Base-by-base conservation (phyloP, 92 coral and sea anemone species). In the Scolanthus callimorphus region DNA sequence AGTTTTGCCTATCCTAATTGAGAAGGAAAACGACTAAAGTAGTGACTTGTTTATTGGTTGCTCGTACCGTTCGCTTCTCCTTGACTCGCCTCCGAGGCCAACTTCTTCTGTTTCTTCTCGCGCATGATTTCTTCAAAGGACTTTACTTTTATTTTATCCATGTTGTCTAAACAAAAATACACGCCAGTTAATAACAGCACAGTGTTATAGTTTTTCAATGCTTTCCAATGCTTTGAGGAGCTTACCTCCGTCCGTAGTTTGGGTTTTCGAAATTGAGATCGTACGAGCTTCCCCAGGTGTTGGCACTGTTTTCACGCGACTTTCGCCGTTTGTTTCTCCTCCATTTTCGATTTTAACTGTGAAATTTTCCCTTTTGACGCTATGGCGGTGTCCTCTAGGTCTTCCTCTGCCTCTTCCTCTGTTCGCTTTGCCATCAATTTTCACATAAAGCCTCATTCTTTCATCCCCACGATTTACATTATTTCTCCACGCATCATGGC, bases 51-150 rank as follows among this genome's bases (percentile, higher is more conserved):
- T n/a, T n/a, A n/a, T n/a, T n/a, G n/a, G n/a, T 34, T 34, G 41
- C 41, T 6, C 15, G 41, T 34, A 6, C 15, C 41, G 41, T 6
- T 6, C 41, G 41, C 41, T 34, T 34, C 41, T 6, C 8, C 6
- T 34, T 15, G 41, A 6, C 15, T 6, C 15, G 41, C 41, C 15
- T 34, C 41, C 15, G 15, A 34, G 41, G 15, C 41, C 15, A 39
- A 20, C 11, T 38, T 39, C 49, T 65, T 73, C 51, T 19, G 57
- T 41, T 71, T 64, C 66, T 63, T 60, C 25, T 82, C 96, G 12
- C 74, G 65, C 48, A 37, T 82, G 9, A 88, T 83, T 60, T 88
- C 90, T n/a, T 82, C 90, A 30, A 87, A 26, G 9, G 90, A 68
- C 59, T 87, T 87, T 10, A 87, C 81, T 28, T 85, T 87, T 1